Evolutionary conservation across 2,888 invertebrate species (phyloP).

Genomic region (Micropterix aruncella): DNA sequence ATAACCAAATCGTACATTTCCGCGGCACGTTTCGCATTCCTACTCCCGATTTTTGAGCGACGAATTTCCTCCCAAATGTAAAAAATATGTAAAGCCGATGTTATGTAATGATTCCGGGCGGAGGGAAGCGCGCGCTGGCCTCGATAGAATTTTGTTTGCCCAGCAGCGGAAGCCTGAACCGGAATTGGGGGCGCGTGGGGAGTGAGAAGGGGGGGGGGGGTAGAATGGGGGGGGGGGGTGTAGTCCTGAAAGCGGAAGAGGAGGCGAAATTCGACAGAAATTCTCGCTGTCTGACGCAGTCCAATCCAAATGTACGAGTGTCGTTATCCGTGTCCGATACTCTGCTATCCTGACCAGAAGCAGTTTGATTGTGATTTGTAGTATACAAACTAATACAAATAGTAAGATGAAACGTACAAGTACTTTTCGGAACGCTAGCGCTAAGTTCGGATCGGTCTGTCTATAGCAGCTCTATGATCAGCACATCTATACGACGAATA

Average conservation of each 20-base stretch:
- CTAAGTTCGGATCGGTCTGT: no score
- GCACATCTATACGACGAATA: no score
- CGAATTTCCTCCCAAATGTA: no score
- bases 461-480: no score
- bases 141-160: neutral
- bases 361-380: neutral
- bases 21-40: no score
- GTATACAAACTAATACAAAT: no score
- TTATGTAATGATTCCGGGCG: neutral
- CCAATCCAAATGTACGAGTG: neutral
- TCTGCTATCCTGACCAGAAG: neutral
- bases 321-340: neutral
- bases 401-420: no score
- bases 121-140: neutral
- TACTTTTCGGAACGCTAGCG: no score
- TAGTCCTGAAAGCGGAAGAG: neutral
- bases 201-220: neutral
- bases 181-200: neutral
- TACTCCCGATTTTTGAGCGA: no score
- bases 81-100: neutral
- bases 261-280: no score
- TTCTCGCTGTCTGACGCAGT: neutral
- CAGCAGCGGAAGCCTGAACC: no score
- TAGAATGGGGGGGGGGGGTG: neutral
- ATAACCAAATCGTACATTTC: no score